Percentiles rank a stretch among this genome's conserved stretches.
These are phyloP conservation scores for Caerostris extrusa DNA, from an alignment of 1,140 invertebrate genomes.

Conservation along the genomic window DNA sequence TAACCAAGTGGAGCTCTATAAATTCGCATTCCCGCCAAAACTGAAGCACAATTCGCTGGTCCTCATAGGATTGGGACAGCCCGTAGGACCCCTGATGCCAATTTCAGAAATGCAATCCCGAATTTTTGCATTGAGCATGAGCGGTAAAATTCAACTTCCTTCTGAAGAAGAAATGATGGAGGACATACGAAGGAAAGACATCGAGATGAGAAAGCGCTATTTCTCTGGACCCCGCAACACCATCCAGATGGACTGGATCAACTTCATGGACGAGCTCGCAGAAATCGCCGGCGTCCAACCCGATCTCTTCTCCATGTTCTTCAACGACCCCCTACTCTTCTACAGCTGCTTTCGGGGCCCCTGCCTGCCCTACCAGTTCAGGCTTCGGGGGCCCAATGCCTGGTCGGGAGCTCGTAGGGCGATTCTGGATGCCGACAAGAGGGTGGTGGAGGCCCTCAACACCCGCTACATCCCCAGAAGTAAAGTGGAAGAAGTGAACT, in stretches of 20 bases:
- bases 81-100: conserved; percentile 83
- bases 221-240: conserved; percentile 82
- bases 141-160: conserved; percentile 79
- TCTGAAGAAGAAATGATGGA: conserved; percentile 79
- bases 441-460: conserved; percentile 69
- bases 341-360: conserved; percentile 80
- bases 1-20: conserved; percentile 83
- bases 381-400: conserved; percentile 80
- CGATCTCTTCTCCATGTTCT: conserved; percentile 80
- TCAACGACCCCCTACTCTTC: conserved; percentile 81
- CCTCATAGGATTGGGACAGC: conserved; percentile 84
- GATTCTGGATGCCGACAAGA: conserved; percentile 78
- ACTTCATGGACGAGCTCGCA: conserved; percentile 81
- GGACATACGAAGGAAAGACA: conserved; percentile 79
- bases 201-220: conserved; percentile 79
- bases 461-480: conserved; percentile 59
- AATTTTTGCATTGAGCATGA: conserved; percentile 80
- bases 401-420: conserved; percentile 81
- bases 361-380: conserved; percentile 81
- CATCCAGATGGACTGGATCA: conserved; percentile 82
- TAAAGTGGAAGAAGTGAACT: conserved; percentile 52
- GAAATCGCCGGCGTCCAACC: conserved; percentile 80
- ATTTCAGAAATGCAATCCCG: conserved; percentile 84
- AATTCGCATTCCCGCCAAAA: conserved; percentile 82
- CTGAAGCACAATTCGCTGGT: conserved; percentile 81